Base-by-base conservation (phyloP, 2,888 invertebrate genomes). In the Tholera decimalis region DNA sequence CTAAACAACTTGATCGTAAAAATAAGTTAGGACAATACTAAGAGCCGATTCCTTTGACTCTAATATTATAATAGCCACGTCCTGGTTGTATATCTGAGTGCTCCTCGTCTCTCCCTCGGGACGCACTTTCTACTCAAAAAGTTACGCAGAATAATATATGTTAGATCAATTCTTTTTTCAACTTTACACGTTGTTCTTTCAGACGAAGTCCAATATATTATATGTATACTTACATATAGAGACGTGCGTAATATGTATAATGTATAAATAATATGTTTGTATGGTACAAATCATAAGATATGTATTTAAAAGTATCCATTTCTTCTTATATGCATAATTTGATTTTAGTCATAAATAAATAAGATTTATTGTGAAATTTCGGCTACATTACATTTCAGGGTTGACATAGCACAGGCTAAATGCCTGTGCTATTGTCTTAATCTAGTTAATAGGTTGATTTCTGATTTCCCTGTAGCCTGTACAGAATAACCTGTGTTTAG, bases 101-200 rank as follows among this genome's bases (percentile, higher is more conserved):
- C 49, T 54, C 24, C 47, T 18, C 9, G 43, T 18, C 33, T 30
- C 2, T 60, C 72, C 70, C 75, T 11, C 18, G 61, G 44, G 75
- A 61, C 35, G n/a, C 43, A 72, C 61, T 60, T 47, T 22, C 35
- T 44, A 58, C 67, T 73, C 68, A 37, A 59, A 69, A 58, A 69
- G 70, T 61, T 58, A 50, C 61, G 57, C 41, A 50, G 9, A 68
- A 61, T n/a, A n/a, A n/a, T n/a, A n/a, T 54, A 61, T 57, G 54
- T 57, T 8, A 57, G 49, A 50, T 44, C 30, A 24, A 39, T 58
- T 74, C 50, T 53, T 68, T 67, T 65, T 43, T 56, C 35, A 47
- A 53, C 37, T 67, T 53, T 11, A 49, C n/a, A 30, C 72, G 59
- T 54, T 65, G 65, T 47, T 54, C 26, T 43, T 43, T 49, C 30